phyloP scores from a whole-genome alignment of 2,797 vertebrate species.

The Dermochelys coriacea region DNA sequence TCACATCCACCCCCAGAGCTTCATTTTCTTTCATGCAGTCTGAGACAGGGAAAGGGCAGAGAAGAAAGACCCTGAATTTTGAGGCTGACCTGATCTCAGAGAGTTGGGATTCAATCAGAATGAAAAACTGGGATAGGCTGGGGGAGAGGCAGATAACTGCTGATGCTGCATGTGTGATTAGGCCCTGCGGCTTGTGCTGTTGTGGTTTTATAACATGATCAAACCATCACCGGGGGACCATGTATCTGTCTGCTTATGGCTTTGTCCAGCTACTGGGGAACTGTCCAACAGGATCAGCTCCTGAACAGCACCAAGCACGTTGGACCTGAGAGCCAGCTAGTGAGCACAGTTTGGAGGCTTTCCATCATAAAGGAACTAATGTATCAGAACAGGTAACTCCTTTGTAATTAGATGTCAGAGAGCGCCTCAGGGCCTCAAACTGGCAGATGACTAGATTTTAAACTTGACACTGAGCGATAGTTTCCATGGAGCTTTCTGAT shows the following conservation, averaged over 20 bases:
- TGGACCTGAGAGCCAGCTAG: not conserved
- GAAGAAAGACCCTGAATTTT: not conserved
- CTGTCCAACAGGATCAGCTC: not conserved
- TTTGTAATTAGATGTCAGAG: not conserved
- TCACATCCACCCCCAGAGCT: accelerated
- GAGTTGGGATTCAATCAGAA: not conserved
- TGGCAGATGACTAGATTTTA: not conserved
- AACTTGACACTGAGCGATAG: not conserved
- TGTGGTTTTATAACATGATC: not conserved
- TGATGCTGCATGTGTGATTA: not conserved
- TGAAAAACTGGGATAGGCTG: not conserved
- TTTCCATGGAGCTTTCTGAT: not conserved
- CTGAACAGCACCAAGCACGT: not conserved
- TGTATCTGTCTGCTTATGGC: not conserved
- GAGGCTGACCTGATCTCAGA: not conserved
- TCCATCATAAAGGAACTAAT: accelerated
- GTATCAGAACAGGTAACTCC: not conserved
- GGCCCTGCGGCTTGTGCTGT: not conserved
- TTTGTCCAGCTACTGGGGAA: not conserved
- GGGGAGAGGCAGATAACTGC: not conserved
- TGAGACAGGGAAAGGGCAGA: not conserved
- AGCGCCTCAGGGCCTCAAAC: too few species aligned
- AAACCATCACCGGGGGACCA: accelerated
- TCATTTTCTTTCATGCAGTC: not conserved
- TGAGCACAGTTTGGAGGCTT: not conserved